phyloP scores from a whole-genome alignment of 2,797 vertebrate genomes.

The Dermochelys coriacea region DNA sequence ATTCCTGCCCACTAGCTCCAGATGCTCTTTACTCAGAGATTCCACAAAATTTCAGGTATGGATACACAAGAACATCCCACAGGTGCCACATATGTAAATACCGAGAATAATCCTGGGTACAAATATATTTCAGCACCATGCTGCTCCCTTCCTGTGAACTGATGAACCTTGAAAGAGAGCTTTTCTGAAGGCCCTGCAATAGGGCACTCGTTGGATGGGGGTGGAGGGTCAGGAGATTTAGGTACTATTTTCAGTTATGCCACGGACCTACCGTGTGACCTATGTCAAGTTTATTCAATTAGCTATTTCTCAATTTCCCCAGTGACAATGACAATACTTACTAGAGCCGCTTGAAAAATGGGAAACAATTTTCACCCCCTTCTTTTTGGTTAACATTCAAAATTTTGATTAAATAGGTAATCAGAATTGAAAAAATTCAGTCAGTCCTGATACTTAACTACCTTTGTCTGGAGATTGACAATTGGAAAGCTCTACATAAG shows the following conservation, averaged over 20 bases:
- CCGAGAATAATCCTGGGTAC: slow-evolving; percentile 14
- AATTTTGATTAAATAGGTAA: not conserved
- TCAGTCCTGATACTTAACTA: not conserved
- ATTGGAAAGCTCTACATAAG: not conserved
- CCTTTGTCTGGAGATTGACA: not conserved
- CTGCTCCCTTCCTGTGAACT: not conserved
- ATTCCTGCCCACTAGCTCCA: not conserved
- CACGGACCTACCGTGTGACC: not conserved
- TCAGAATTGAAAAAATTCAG: not conserved
- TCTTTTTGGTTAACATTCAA: not conserved
- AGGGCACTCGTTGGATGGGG: not conserved
- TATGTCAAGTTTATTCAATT: not conserved
- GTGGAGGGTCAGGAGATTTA: not conserved
- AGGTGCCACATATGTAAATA: not conserved
- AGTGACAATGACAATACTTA: not conserved
- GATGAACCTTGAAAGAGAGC: not conserved
- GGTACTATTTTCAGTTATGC: not conserved
- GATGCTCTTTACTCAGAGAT: not conserved
- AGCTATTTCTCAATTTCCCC: not conserved
- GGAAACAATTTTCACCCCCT: not conserved
- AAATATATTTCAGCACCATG: not conserved
- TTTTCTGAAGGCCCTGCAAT: not conserved
- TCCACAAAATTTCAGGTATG: not conserved
- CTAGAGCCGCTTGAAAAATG: not conserved
- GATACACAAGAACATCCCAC: not conserved